Conservation (phyloP, 2,797 vertebrate species). For the Emydoidea blandingii region DNA sequence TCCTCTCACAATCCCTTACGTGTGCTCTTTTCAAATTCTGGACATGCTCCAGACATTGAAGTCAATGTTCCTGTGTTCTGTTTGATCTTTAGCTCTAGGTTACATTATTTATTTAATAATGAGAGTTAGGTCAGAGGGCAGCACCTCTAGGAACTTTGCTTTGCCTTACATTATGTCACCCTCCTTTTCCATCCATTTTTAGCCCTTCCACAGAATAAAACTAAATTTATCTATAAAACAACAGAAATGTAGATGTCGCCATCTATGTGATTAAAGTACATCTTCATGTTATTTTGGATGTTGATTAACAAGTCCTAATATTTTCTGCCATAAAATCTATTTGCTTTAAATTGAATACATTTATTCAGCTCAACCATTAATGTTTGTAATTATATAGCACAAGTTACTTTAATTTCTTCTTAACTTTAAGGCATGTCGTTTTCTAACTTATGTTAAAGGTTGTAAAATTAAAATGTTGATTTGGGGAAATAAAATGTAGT, state of each 20-base stretch:
- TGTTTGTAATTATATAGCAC: background rate
- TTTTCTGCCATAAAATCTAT: background rate
- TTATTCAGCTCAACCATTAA: background rate
- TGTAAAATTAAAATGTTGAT: background rate
- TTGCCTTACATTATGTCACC: background rate
- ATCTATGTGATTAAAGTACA: background rate
- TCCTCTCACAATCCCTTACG: background rate
- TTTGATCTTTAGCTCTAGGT: too few relatives aligned
- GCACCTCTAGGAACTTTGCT: background rate
- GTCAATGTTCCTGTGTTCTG: too few relatives aligned
- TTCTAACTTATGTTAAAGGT: background rate
- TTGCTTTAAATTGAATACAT: background rate
- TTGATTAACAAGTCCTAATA: slow-evolving; percentile 3
- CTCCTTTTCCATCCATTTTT: background rate
- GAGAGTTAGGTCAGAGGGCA: background rate
- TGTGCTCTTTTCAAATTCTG: background rate
- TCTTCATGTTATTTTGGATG: background rate
- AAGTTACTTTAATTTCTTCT: background rate
- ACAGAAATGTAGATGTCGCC: background rate
- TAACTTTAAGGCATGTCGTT: background rate
- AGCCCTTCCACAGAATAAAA: background rate
- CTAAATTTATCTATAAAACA: background rate
- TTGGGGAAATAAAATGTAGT: background rate
- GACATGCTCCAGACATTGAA: background rate
- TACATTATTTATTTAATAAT: background rate